Evolutionary conservation across 2,797 vertebrate species (phyloP), one percentile per base, ranked within the genome.

Genomic region (Acrocephalus scirpaceus): DNA sequence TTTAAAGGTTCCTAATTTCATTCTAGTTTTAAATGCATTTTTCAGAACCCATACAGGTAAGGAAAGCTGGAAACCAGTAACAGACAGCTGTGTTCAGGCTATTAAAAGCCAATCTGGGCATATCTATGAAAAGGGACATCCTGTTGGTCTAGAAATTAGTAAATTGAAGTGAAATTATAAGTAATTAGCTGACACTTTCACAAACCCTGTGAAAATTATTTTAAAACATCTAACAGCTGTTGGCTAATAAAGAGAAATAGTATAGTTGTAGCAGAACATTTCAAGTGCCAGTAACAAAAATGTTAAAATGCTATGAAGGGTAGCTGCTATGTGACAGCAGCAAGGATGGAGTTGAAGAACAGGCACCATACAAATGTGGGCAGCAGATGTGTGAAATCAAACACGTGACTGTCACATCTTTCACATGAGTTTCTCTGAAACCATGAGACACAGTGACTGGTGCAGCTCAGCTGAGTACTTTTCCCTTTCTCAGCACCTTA

Each of bases 111-210:
- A 92, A 3, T 92, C 40, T 45, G 96, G 58, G 70, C 75, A 89
- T 16, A 69, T 95, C 91, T 95, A 50, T 73, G 50, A 76, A 42
- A 87, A 64, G 13, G 45, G 90, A 67, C 19, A 50, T 95, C 83
- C 80, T 93, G 57, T 96, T 94, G 67, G 78, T 70, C 58, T 96
- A 62, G 64, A 96, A 97, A 97, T 96, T 69, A 95, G 88, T 93
- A 97, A 97, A 97, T 57, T 91, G 92, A 96, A 94, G 69, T 30
- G 4, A 95, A 97, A 97, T 97, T 97, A 93, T 77, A 97, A 95
- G 73, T 91, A 97, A 97, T 98, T 97, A 97, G 69, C 73, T 51
- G 51, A 72, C 89, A 65, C 36, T 96, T 95, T 91, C 94, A 86
- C 27, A 95, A 95, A 92, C 73, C 61, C 88, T 84, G 42, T 86